Base-by-base conservation (phyloP, 2,113 vertebrate species). In the Gopherus flavomarginatus region DNA sequence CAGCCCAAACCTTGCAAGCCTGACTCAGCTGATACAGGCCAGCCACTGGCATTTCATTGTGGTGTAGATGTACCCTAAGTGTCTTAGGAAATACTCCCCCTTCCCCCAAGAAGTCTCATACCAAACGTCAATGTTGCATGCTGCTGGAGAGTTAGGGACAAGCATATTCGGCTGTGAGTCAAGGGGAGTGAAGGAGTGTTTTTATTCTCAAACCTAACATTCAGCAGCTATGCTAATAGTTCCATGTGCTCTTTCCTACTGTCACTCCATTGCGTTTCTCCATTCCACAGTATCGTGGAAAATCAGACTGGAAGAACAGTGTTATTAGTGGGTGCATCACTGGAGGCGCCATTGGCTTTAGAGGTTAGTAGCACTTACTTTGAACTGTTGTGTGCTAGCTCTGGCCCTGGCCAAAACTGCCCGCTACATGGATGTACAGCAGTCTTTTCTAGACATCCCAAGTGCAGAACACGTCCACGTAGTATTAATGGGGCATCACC, bases 281-380 rank as follows among this genome's bases (percentile, higher is more conserved):
- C 9, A 10, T 80, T 85, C 80, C 90, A 2, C 92, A 99, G 99
- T 99, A 99, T 94, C 98, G 99, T 89, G 99, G 99, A 6, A 99
- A 98, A 88, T 99, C 99, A 0, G 99, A 99, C 97, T 99, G 99
- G 99, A 99, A 99, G 98, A 99, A 99, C 26, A 99, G 99, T 0
- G 99, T 99, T 50, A 99, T 99, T 84, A 99, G 99, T 2, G 99
- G 99, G 79, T 99, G 99, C 97, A 98, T 99, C 77, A 99, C 99
- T 0, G 99, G 99, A 89, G 99, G 99, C 95, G 99, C 98, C 13
- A 99, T 99, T 9, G 99, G 99, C 81, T 99, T 99, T 96, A 98
- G 99, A 95, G 99, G 99, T 99, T 96, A 88, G 99, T 98, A 52
- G 31, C 50, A 62, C 77, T 81, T 90, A 47, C 87, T 87, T 2